Percentiles rank a stretch among this genome's conserved stretches.
Evolutionary conservation across 2,888 invertebrate genomes (phyloP).

Genomic region (Orthosia gracilis): DNA sequence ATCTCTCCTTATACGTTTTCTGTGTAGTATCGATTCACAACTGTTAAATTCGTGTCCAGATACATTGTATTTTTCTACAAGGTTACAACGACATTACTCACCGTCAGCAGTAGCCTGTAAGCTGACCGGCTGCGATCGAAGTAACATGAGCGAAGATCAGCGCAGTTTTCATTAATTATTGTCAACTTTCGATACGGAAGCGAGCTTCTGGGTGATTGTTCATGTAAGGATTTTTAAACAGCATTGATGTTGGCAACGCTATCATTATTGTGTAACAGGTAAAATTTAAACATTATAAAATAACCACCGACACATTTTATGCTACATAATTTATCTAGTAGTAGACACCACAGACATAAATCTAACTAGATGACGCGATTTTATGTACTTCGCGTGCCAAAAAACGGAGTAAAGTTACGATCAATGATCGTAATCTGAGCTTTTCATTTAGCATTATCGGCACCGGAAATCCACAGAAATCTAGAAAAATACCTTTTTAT

Average conservation of each 20-base stretch:
- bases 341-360: too few relatives aligned
- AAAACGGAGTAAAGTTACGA: too few relatives aligned
- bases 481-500: too few relatives aligned
- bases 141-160: conserved; percentile 7
- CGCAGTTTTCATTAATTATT: conserved; percentile 8
- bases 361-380: too few relatives aligned
- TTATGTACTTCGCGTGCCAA: too few relatives aligned
- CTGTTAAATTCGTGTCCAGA: conserved; percentile 17
- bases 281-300: too few relatives aligned
- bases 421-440: too few relatives aligned
- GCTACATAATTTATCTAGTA: too few relatives aligned
- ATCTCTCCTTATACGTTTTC: not conserved
- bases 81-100: conserved; percentile 46
- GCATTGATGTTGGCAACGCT: not conserved
- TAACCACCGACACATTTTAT: too few relatives aligned
- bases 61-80: conserved; percentile 48
- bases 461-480: too few relatives aligned
- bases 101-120: conserved; percentile 17
- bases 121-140: conserved; percentile 33
- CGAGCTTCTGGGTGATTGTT: not conserved
- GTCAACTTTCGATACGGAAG: not conserved
- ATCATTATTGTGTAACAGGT: not conserved
- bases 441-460: too few relatives aligned
- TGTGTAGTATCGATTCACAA: not conserved
- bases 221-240: not conserved